Evolutionary conservation across 1,140 invertebrate species (phyloP), one percentile per base, ranked within the genome.

Genomic region (Telenomus remus): DNA sequence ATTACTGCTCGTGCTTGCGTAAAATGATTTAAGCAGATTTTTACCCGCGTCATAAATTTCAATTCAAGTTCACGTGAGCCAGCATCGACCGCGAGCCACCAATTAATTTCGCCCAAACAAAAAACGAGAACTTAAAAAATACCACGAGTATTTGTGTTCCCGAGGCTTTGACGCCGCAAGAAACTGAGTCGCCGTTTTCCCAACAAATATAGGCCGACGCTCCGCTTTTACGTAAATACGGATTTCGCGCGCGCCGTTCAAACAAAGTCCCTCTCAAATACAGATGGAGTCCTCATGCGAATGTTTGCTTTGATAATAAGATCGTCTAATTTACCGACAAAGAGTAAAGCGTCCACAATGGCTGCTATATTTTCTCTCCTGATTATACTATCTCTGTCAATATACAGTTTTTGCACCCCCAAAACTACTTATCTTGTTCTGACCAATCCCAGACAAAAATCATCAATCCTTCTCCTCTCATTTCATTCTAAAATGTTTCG

Each of bases 221-320:
- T 75, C 19, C 19, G 63, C 76, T 81, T 87, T 86, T 86, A 76
- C 82, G 86, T 85, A 88, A 88, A 88, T 85, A 87, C 81, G 81
- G 85, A 88, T 87, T 87, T 87, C 79, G 80, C 84, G 82, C 85
- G 82, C 74, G 72, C 76, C 82, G 82, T 86, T 87, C 80, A 88
- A 88, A 88, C 83, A 88, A 81, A 78, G 75, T 64, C 71, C 19
- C 79, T 85, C 79, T 83, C 82, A 87, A 87, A 87, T 86, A 87
- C 87, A 88, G 86, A 88, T 87, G 87, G 85, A 86, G 84, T 84
- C 84, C 78, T 65, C 61, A 65, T 57, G 71, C 71, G 71, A 81
- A 72, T 84, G 79, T 87, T 88, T 87, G 70, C 82, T 69, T 74
- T 66, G 79, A 71, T 85, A 86, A 87, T 86, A 85, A 84, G 82